Percentiles rank a stretch among this genome's conserved stretches.
These are phyloP conservation scores for Lucifuga dentata DNA, from an alignment of 2,113 vertebrate species.

Conservation along the genomic window DNA sequence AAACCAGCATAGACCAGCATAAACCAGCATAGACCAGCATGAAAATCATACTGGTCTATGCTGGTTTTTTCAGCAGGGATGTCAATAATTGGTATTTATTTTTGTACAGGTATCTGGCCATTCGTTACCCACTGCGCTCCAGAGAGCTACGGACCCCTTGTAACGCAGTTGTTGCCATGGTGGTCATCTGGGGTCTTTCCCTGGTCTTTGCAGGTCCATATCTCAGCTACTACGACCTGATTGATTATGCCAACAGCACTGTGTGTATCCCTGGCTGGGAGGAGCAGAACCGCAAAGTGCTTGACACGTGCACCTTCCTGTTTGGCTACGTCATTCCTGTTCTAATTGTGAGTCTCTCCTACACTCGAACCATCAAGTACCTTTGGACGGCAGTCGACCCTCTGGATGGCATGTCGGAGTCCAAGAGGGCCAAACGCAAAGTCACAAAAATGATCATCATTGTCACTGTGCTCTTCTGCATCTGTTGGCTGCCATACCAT, in stretches of 20 bases:
- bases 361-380: slow-evolving; percentile 90
- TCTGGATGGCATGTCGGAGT: slow-evolving; percentile 88
- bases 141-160: slow-evolving; percentile 87
- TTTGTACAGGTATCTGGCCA: slow-evolving; percentile 86
- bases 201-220: slow-evolving; percentile 88
- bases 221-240: slow-evolving; percentile 89
- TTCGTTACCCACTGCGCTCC: slow-evolving; percentile 88
- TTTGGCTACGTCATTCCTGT: slow-evolving; percentile 89
- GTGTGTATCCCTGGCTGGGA: slow-evolving; percentile 91
- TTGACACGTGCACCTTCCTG: slow-evolving; percentile 90
- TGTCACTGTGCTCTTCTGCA: slow-evolving; percentile 90
- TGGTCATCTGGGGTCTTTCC: slow-evolving; percentile 89
- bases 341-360: slow-evolving; percentile 88
- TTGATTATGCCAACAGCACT: slow-evolving; percentile 86
- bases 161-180: slow-evolving; percentile 86
- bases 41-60: too few relatives aligned
- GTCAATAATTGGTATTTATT: neutral
- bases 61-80: too few relatives aligned
- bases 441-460: slow-evolving; percentile 94
- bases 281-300: slow-evolving; percentile 85
- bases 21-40: too few relatives aligned
- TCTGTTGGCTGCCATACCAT: slow-evolving; percentile 91
- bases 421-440: slow-evolving; percentile 89
- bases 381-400: slow-evolving; percentile 91
- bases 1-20: too few relatives aligned